These are phyloP conservation scores for Megalopta genalis DNA, from an alignment of 1,140 invertebrate species.

Conservation along the genomic window DNA sequence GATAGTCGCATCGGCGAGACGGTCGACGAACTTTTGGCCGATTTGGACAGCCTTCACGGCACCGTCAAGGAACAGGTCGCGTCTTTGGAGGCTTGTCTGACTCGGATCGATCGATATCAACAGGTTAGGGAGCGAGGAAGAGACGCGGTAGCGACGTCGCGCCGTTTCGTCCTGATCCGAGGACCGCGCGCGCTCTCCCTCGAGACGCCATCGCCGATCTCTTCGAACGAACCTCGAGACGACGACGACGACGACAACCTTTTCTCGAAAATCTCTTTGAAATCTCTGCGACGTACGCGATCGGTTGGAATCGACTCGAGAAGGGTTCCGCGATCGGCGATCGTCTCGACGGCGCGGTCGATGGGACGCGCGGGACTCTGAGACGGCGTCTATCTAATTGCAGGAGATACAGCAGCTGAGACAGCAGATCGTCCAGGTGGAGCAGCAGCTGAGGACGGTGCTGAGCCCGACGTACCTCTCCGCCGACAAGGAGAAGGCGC, in stretches of 20 bases:
- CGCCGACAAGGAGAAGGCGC: slow-evolving; percentile 90
- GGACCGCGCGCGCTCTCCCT: slow-evolving; percentile 34
- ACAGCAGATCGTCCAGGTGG: slow-evolving; percentile 90
- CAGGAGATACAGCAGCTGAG: slow-evolving; percentile 92
- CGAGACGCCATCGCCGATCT: slow-evolving; percentile 18
- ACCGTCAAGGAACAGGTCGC: slow-evolving; percentile 86
- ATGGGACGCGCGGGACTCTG: slow-evolving; percentile 27
- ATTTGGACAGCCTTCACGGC: slow-evolving; percentile 85
- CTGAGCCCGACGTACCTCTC: slow-evolving; percentile 90
- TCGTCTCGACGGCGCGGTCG: not conserved
- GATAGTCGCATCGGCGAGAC: slow-evolving; percentile 87
- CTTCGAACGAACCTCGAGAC: not conserved
- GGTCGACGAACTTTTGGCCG: slow-evolving; percentile 84
- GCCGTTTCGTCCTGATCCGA: not conserved
- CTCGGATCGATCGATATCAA: slow-evolving; percentile 93
- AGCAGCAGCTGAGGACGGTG: slow-evolving; percentile 90
- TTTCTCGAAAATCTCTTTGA: not conserved
- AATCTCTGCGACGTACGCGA: no score
- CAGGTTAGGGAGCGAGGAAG: slow-evolving; percentile 82
- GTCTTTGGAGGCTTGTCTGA: slow-evolving; percentile 88
- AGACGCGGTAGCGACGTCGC: not conserved
- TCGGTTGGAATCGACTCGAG: not conserved
- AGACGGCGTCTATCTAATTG: slow-evolving; percentile 60
- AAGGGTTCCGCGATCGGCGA: slow-evolving; percentile 18
- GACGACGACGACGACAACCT: no score